Percentiles rank a stretch among this genome's conserved stretches.
phyloP scores from a whole-genome alignment of 2,113 vertebrate genomes.

The Cephalopholis sonnerati region DNA sequence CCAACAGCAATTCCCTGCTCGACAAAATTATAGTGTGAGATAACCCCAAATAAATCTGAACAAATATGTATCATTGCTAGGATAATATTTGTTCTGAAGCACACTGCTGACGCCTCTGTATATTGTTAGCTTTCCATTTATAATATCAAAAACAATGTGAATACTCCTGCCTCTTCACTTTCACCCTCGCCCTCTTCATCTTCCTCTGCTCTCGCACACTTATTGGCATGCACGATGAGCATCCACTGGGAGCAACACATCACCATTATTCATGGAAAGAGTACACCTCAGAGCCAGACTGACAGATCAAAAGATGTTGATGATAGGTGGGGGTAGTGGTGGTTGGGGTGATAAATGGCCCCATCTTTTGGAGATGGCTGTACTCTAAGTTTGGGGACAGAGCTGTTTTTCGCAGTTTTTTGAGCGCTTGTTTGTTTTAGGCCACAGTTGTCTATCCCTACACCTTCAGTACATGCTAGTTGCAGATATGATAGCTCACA shows the following conservation, averaged over 20 bases:
- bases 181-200: constrained; percentile 48
- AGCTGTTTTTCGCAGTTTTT: constrained; percentile 37
- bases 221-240: constrained; percentile 71
- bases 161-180: constrained; percentile 40
- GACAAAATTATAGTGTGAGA: background rate
- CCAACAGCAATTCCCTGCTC: background rate
- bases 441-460: background rate
- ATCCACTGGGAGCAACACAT: constrained; percentile 66
- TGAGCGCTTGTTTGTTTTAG: background rate
- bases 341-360: constrained; percentile 69
- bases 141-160: constrained; percentile 39
- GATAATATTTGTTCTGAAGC: constrained; percentile 28
- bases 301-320: constrained; percentile 77
- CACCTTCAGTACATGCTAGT: background rate
- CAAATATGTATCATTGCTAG: constrained; percentile 1
- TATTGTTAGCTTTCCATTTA: constrained; percentile 32
- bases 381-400: constrained; percentile 45
- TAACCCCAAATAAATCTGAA: background rate
- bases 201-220: constrained; percentile 38
- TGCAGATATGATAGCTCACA: background rate
- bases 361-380: constrained; percentile 51
- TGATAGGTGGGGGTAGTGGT: constrained; percentile 64
- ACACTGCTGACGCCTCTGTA: background rate
- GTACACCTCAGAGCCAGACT: constrained; percentile 66
- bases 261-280: constrained; percentile 76